Evolutionary conservation across 2,888 invertebrate species (phyloP), one percentile per base, ranked within the genome.

Genomic region (Pachycephus smyrnensis): DNA sequence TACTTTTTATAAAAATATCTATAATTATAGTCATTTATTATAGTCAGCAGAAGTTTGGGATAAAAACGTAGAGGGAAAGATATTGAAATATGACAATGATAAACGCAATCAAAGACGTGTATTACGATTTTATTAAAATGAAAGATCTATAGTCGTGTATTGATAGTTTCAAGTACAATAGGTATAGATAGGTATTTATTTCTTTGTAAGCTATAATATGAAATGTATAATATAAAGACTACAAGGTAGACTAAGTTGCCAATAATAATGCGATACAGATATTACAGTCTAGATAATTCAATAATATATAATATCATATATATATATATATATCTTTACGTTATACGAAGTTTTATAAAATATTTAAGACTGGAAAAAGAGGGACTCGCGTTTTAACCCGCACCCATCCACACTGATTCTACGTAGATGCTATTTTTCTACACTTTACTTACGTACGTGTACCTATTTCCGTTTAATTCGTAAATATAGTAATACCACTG

Each of bases 51-150:
- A 55, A 23, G 23, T 55, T 55, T 55, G 0, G 1, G 15, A 23
- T 2, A 55, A 55, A 55, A 55, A 23, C 9, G 2, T 0, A 55
- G 2, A 23, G 23, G 9, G 23, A 55, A 55, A 23, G 23, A 55
- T 9, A 2, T 55, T 55, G n/a, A 23, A 55, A 6, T 55, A 2
- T 23, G 23, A 23, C 55, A 55, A 55, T 9, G 23, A 55, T 23
- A 55, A 55, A 55, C 9, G 9, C 15, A 23, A 55, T 55, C 9
- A 55, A 55, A 23, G 55, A 55, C 55, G 88, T 88, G 87, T 90
- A 88, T 86, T 86, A 87, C 84, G 86, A 88, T 89, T 89, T 89
- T 89, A 90, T 89, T 89, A 88, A 89, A 90, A 90, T 82, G 86
- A 83, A 86, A 88, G 87, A 89, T 85, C 86, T 82, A 86, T 84